Evolutionary conservation across 2,797 vertebrate genomes (phyloP).

Genomic region (Lepus townsendii): DNA sequence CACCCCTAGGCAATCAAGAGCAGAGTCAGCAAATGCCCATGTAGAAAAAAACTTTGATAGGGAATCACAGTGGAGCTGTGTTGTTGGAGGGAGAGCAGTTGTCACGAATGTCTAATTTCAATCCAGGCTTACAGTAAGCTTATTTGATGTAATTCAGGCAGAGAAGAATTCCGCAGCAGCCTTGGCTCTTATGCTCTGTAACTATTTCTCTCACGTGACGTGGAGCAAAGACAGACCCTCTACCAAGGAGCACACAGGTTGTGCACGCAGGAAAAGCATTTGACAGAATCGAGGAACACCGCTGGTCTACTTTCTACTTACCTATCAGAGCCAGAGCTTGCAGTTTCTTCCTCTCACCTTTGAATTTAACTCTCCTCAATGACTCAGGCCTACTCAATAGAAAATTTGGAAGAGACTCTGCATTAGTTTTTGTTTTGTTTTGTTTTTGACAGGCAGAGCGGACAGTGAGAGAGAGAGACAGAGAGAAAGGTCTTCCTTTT

Average conservation of each 20-base stretch:
- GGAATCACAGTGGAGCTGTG: background rate
- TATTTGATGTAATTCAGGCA: constrained; percentile 71
- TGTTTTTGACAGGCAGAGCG: too few relatives aligned
- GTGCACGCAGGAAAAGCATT: constrained; percentile 64
- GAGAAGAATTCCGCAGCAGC: constrained; percentile 74
- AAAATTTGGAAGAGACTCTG: background rate
- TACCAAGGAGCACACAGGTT: constrained; percentile 46
- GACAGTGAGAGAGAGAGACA: too few relatives aligned
- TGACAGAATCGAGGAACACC: constrained; percentile 51
- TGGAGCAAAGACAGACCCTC: background rate
- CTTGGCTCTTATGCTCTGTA: constrained; percentile 56
- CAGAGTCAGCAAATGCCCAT: constrained; percentile 15
- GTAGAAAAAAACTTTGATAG: background rate
- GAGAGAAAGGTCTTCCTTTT: too few relatives aligned
- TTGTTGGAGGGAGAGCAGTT: background rate
- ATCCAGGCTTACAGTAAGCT: constrained; percentile 56
- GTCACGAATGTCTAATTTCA: constrained; percentile 63
- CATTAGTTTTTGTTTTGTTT: background rate
- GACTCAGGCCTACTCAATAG: background rate
- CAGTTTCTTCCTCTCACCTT: background rate
- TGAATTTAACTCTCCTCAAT: background rate
- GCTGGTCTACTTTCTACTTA: background rate
- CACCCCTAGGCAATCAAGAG: background rate
- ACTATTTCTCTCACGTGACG: constrained; percentile 57
- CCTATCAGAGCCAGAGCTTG: background rate